These are phyloP conservation scores for Glaucidium brasilianum DNA, from an alignment of 2,113 vertebrate species.

Conservation along the genomic window DNA sequence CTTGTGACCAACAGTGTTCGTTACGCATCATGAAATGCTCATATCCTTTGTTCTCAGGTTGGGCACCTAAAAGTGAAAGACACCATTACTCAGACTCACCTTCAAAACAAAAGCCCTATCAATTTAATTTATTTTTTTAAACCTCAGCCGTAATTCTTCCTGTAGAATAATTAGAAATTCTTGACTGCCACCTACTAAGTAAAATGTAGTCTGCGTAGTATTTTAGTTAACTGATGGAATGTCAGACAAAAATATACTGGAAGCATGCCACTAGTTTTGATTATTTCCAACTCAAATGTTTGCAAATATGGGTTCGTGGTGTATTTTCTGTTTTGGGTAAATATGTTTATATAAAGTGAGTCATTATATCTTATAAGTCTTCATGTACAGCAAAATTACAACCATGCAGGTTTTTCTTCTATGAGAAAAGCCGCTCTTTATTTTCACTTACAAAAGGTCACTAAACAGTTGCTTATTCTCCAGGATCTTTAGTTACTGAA, in stretches of 20 bases:
- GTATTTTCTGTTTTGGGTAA: neutral
- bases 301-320: neutral
- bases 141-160: neutral
- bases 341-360: neutral
- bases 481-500: neutral
- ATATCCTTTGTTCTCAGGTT: neutral
- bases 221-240: neutral
- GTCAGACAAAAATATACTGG: neutral
- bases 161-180: neutral
- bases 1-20: neutral
- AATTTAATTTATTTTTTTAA: neutral
- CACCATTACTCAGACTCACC: neutral
- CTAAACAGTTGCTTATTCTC: neutral
- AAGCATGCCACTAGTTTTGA: neutral
- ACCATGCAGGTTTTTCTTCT: neutral
- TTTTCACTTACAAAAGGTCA: neutral
- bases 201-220: neutral
- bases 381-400: neutral
- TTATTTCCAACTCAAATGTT: slow-evolving; percentile 10
- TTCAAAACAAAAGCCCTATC: neutral
- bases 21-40: neutral
- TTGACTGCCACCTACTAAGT: neutral
- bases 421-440: neutral
- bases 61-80: neutral
- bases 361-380: neutral